Evolutionary conservation across 2,113 vertebrate genomes (phyloP), one percentile per base, ranked within the genome.

Genomic region (Hylia prasina): DNA sequence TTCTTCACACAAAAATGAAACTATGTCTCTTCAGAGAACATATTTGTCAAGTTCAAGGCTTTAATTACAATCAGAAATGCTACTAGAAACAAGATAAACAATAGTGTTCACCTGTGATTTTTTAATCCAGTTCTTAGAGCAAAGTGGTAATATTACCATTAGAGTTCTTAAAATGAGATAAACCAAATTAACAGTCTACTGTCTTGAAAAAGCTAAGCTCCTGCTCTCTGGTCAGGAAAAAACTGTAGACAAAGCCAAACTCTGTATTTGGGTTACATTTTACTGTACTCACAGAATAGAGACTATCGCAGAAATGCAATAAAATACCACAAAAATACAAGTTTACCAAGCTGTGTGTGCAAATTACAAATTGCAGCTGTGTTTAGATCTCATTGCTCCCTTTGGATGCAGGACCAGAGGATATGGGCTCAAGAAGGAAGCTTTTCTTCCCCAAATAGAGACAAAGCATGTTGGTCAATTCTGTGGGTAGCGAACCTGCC

Each of bases 191-290:
- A 28, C 6, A 10, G 5, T 37, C 28, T 50, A 7, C 20, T 30
- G 11, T 47, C 27, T 45, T 0, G 1, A 31, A 71, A 64, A 81
- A 78, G 0, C 13, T 45, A 48, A 78, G 9, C 0, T 9, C 3
- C 4, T 25, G 1, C 14, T 65, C 71, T 82, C 60, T 15, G 13
- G 2, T 7, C 7, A 53, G 23, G 8, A 70, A 73, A 73, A 50
- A 44, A 0, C 5, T 33, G 5, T 8, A 66, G n/a, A 51, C 15
- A 23, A 78, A 69, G 7, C 5, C 28, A 71, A 40, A 28, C 8
- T 42, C 16, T 57, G 25, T 3, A 16, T 81, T 45, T 56, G 10
- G 11, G 9, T 13, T 65, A 28, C 6, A 17, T 15, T 64, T 30
- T 50, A 47, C 27, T 75, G 37, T 23, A n/a, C 6, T 77, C 16